phyloP scores from a whole-genome alignment of 2,888 invertebrate species.

The Scaptomyza cyrtandrae region DNA sequence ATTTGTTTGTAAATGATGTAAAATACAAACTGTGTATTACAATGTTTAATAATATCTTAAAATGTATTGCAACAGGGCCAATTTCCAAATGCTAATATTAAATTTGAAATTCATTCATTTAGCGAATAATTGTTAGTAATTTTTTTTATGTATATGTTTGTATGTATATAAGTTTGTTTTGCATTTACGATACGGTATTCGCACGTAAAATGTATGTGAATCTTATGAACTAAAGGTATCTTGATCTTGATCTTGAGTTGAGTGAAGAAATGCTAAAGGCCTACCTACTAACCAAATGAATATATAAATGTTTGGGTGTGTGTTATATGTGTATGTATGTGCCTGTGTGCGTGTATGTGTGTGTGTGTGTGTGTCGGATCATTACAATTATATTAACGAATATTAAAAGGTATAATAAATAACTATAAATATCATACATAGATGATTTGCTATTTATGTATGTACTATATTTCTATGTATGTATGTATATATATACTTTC shows the following conservation, averaged over 20 bases:
- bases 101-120: conserved; percentile 47
- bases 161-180: background rate
- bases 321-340: conserved; percentile 2
- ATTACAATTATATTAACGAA: conserved; percentile 73
- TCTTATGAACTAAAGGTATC: conserved; percentile 56
- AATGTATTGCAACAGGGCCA: conserved; percentile 74
- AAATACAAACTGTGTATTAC: conserved; percentile 24
- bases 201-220: conserved; percentile 37
- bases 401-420: conserved; percentile 75
- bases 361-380: conserved; percentile 17
- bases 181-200: conserved; percentile 19
- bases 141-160: background rate
- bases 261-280: conserved; percentile 45
- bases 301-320: conserved; percentile 7
- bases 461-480: conserved; percentile 30
- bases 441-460: conserved; percentile 50
- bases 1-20: conserved; percentile 1
- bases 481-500: conserved; percentile 32
- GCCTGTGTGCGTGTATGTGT: conserved; percentile 1
- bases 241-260: conserved; percentile 32
- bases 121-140: conserved; percentile 32
- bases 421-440: conserved; percentile 75
- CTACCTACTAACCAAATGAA: conserved; percentile 67
- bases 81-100: conserved; percentile 71
- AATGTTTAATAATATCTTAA: conserved; percentile 61